Evolutionary conservation across 1,140 invertebrate species (phyloP).

Genomic region (Drosophila ironensis): DNA sequence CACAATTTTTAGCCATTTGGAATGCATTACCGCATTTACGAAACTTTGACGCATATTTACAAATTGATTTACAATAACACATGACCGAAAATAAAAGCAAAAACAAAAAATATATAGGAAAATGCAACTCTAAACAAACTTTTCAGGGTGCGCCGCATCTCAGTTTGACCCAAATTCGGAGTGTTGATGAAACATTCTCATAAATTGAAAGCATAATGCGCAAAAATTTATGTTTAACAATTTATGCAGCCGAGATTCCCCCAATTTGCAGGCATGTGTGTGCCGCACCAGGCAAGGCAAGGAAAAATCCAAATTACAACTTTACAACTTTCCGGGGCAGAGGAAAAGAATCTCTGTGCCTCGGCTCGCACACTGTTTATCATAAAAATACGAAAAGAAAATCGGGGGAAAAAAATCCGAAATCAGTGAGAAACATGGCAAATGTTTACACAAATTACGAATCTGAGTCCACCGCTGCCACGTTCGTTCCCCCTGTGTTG

Average conservation of each 20-base stretch:
- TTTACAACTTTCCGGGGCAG: conserved; percentile 59
- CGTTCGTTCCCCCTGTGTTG: conserved; percentile 2
- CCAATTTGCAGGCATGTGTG: conserved; percentile 59
- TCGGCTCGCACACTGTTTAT: conserved; percentile 64
- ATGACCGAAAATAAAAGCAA: not conserved
- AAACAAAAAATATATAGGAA: conserved; percentile 1
- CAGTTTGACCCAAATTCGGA: conserved; percentile 41
- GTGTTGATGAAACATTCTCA: conserved; percentile 35
- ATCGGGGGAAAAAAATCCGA: conserved; percentile 30
- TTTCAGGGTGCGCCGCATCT: conserved; percentile 1
- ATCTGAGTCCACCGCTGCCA: conserved; percentile 16
- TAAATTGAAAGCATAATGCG: conserved; percentile 57
- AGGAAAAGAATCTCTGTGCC: conserved; percentile 27
- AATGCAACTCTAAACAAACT: conserved; percentile 29
- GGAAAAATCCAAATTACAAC: conserved; percentile 61
- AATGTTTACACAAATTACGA: conserved; percentile 79
- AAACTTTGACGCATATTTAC: conserved; percentile 40
- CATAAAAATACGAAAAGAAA: conserved; percentile 49
- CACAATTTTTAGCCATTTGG: conserved; percentile 20
- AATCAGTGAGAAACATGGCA: conserved; percentile 73
- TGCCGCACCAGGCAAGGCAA: conserved; percentile 48
- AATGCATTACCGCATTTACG: conserved; percentile 29
- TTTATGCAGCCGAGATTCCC: conserved; percentile 51
- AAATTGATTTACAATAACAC: conserved; percentile 49
- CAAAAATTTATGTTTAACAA: conserved; percentile 63